Evolutionary conservation across 2,113 vertebrate genomes (phyloP), one percentile per base, ranked within the genome.

Genomic region (Leptobrachium leishanense): DNA sequence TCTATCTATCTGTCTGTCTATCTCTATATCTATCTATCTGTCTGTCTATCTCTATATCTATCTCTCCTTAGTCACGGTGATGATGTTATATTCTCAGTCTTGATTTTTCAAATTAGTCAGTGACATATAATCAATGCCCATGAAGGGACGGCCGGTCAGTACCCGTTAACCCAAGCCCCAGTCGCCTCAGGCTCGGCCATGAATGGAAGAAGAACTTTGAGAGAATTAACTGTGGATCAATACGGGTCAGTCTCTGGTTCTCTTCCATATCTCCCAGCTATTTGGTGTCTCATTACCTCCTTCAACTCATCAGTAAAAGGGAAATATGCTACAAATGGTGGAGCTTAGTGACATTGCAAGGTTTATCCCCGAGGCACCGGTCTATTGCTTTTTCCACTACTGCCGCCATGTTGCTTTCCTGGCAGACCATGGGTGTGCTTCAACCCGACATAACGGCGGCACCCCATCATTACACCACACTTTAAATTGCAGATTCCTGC

Each of bases 71-170:
- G 20, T 31, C 72, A 0, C 46, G 8, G 8, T 40, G 1, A 11
- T 43, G 40, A 42, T 64, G 13, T 65, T 68, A 42, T 50, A 42
- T 31, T 54, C 15, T 43, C 6, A 13, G 4, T 39, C 57, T 63
- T 43, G n/a, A 65, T n/a, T 64, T 75, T 39, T 74, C 43, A 65
- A 64, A 54, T 76, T 68, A 76, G 3, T 40, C 15, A 42, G 41
- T 68, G 65, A 46, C 74, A 76, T 8, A 68, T 44, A 68, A 76
- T 76, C 65, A 68, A 76, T 76, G 74, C 43, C 70, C 10, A 8
- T 76, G 62, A 66, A 20, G 44, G 74, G 63, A 54, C 12, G 12
- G 43, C 46, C 42, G 59, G 2, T 64, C 64, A 57, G 41, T 13
- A 43, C 13, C 10, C 44, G 4, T 12, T 39, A 41, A n/a, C 53